Evolutionary conservation across 2,888 invertebrate species (phyloP).

Genomic region (Troides aeacus): DNA sequence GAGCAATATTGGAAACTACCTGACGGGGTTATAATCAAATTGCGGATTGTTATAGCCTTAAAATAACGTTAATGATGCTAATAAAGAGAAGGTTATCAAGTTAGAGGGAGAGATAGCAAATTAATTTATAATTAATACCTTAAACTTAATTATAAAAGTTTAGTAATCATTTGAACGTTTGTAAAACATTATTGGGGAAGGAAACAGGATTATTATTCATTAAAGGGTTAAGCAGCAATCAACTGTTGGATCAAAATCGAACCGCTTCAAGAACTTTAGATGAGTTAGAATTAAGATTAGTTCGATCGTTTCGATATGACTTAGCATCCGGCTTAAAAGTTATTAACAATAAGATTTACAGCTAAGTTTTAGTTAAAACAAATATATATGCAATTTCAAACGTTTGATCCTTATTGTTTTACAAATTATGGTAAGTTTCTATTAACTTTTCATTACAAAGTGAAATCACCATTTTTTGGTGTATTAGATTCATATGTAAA

Average conservation of each 20-base stretch:
- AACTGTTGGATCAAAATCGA: slow-evolving; percentile 5
- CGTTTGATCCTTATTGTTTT: background rate
- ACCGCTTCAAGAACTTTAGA: slow-evolving; percentile 14
- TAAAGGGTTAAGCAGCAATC: slow-evolving; percentile 3
- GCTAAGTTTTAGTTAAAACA: background rate
- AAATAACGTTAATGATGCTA: too few species aligned
- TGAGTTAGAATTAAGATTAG: slow-evolving; percentile 21
- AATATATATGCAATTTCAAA: background rate
- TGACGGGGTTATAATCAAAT: too few species aligned
- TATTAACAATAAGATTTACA: background rate
- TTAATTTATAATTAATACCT: background rate
- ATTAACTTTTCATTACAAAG: too few species aligned
- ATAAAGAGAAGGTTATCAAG: too few species aligned
- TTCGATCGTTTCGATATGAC: slow-evolving; percentile 6
- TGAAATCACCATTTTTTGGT: too few species aligned
- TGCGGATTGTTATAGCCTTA: too few species aligned
- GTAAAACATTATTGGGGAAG: background rate
- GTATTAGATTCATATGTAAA: too few species aligned
- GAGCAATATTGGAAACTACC: too few species aligned
- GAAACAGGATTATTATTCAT: background rate
- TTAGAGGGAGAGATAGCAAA: background rate
- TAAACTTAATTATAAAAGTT: background rate
- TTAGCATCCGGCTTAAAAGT: slow-evolving; percentile 7
- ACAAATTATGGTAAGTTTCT: too few species aligned
- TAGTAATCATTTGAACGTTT: background rate